These are phyloP conservation scores for Pipra filicauda DNA, from an alignment of 2,113 vertebrate species.

Conservation along the genomic window DNA sequence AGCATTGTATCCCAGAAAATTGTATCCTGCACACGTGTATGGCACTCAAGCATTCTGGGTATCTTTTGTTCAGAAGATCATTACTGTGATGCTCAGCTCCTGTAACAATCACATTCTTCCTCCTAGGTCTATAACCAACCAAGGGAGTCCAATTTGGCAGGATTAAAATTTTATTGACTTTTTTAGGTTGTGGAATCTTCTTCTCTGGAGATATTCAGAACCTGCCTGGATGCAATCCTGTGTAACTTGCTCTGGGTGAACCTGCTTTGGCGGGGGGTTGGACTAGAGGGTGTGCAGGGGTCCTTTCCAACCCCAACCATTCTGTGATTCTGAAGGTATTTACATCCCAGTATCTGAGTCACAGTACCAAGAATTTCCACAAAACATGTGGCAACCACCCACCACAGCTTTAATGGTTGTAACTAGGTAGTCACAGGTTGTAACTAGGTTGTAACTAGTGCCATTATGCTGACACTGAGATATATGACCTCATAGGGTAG, in stretches of 20 bases:
- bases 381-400: neutral
- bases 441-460: neutral
- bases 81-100: neutral
- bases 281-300: neutral
- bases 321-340: neutral
- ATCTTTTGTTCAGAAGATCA: neutral
- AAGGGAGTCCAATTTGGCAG: neutral
- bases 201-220: neutral
- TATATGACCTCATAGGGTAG: neutral
- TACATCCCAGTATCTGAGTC: neutral
- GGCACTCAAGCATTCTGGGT: neutral
- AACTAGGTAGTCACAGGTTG: neutral
- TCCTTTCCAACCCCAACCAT: neutral
- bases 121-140: neutral
- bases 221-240: rapidly evolving
- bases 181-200: neutral
- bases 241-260: neutral
- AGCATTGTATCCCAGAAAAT: neutral
- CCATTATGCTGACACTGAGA: neutral
- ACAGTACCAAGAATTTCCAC: neutral
- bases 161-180: neutral
- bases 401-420: neutral
- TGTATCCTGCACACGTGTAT: rapidly evolving
- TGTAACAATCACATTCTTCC: neutral
- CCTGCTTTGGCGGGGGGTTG: neutral